phyloP scores from a whole-genome alignment of 2,113 vertebrate species.

The Ammodytes dubius region DNA sequence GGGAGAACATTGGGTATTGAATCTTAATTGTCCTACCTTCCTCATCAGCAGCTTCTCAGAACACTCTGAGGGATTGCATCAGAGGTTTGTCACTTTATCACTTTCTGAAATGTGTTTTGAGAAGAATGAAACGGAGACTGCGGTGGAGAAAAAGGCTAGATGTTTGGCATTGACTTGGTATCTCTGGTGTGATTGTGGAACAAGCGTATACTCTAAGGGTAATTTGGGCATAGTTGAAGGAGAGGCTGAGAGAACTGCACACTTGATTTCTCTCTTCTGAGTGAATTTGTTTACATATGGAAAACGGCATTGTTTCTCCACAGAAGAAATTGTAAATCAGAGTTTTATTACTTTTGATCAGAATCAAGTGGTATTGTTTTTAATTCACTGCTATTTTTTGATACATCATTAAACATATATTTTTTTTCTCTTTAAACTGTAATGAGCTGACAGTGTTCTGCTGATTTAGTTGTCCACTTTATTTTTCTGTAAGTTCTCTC shows the following conservation, averaged over 20 bases:
- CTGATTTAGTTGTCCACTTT: slow-evolving; percentile 33
- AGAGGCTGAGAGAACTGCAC: slow-evolving; percentile 72
- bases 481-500: slow-evolving; percentile 47
- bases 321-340: slow-evolving; percentile 89
- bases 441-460: slow-evolving; percentile 58
- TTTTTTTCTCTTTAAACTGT: slow-evolving; percentile 62
- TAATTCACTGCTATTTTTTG: slow-evolving; percentile 74
- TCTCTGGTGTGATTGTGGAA: slow-evolving; percentile 71
- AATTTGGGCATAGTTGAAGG: slow-evolving; percentile 49
- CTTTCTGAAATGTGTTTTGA: slow-evolving; percentile 52
- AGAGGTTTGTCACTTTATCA: slow-evolving; percentile 65
- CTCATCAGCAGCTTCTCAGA: slow-evolving; percentile 49
- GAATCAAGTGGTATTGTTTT: slow-evolving; percentile 78
- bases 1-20: slow-evolving; percentile 40
- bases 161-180: slow-evolving; percentile 51
- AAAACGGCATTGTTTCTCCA: slow-evolving; percentile 84
- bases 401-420: slow-evolving; percentile 64
- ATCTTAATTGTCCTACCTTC: slow-evolving; percentile 50
- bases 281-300: slow-evolving; percentile 95
- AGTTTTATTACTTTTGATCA: slow-evolving; percentile 75
- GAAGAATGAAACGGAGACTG: slow-evolving; percentile 14
- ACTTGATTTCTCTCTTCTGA: slow-evolving; percentile 77
- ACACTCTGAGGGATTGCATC: slow-evolving; percentile 44
- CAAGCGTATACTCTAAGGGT: slow-evolving; percentile 48
- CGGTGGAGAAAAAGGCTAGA: slow-evolving; percentile 14